phyloP scores from a whole-genome alignment of 2,113 vertebrate species.

The Climacteris rufus region DNA sequence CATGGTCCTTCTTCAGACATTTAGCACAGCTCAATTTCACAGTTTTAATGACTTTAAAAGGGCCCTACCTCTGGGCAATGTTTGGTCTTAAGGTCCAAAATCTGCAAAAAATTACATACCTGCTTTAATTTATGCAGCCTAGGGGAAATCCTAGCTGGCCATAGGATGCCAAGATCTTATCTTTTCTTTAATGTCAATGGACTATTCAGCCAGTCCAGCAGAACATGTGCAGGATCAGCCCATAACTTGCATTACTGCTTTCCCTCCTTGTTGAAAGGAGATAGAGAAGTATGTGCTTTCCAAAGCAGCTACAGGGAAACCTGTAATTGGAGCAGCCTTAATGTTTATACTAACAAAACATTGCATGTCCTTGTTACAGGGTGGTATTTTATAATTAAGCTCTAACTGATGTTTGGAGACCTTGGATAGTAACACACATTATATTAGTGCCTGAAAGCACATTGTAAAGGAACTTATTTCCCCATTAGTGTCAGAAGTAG shows the following conservation, averaged over 20 bases:
- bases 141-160: slow-evolving; percentile 1
- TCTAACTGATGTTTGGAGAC: background rate
- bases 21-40: background rate
- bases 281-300: background rate
- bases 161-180: background rate
- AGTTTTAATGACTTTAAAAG: background rate
- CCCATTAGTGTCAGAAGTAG: background rate
- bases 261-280: background rate
- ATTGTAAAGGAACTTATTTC: background rate
- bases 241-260: background rate
- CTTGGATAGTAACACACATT: background rate
- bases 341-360: background rate
- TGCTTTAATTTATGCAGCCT: background rate
- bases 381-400: slow-evolving; percentile 10
- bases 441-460: background rate
- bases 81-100: background rate
- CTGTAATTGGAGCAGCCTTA: background rate
- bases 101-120: background rate
- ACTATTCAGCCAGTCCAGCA: background rate
- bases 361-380: background rate
- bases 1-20: background rate
- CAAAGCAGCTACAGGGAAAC: background rate
- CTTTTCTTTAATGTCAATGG: background rate
- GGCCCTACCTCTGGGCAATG: background rate
- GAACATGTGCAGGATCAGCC: accelerated